A percentile compares a stretch with the other conserved stretches of the same genome.
Conservation (phyloP, 2,888 invertebrate species). For the Cantharis nigra region DNA sequence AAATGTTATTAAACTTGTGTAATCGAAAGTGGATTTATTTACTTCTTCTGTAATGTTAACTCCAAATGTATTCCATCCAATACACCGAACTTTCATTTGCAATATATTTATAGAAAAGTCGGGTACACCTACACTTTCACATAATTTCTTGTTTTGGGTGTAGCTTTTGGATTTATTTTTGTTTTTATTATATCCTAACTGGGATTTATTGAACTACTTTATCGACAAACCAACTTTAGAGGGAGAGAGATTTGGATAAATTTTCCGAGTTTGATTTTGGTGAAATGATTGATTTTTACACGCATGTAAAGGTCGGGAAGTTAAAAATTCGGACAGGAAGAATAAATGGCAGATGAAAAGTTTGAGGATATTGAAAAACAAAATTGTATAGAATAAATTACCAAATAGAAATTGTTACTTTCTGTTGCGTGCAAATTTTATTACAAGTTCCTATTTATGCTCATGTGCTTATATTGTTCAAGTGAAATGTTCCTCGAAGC, state of each 20-base stretch:
- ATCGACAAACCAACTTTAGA: neutral
- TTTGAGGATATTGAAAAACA: neutral
- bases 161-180: neutral
- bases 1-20: neutral
- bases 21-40: neutral
- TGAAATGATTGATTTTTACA: neutral
- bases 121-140: neutral
- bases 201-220: neutral
- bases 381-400: neutral
- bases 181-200: neutral
- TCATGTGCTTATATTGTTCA: neutral
- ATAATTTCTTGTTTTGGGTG: neutral
- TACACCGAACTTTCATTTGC: neutral
- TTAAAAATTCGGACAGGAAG: neutral
- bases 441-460: neutral
- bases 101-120: neutral
- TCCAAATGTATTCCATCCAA: neutral
- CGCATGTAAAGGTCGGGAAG: no score
- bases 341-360: neutral
- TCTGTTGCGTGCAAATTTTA: neutral
- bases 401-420: neutral
- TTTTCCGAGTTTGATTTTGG: neutral
- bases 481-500: neutral
- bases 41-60: neutral
- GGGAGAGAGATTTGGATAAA: neutral